Base-by-base conservation (phyloP, 2,113 vertebrate species). In the Sinocyclocheilus grahami region DNA sequence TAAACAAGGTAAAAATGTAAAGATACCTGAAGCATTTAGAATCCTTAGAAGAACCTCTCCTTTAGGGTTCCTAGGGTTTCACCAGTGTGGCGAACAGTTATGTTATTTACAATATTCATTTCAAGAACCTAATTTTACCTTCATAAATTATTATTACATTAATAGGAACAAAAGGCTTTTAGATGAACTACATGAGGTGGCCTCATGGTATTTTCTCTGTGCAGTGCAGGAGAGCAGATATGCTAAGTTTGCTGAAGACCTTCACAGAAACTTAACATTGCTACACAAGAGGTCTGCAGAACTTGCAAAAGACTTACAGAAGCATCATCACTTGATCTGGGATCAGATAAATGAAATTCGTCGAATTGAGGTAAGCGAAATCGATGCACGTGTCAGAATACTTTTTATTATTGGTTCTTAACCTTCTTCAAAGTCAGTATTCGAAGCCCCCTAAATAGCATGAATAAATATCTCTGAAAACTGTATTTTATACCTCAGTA, bases 361-460 rank as follows among this genome's bases (percentile, higher is more conserved):
- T n/a, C 88, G 82, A 39, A 78, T 87, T 0, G 95, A 96, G 95
- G 94, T 95, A 87, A 85, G 80, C 7, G 20, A 58, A 58, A 58
- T 58, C 18, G 2, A 2, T 20, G 48, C 48, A 13, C 3, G 48
- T 51, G 12, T 5, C 8, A 39, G 22, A 80, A 8, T 14, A 4
- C 51, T 83, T 72, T n/a, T 39, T 46, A 22, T 74, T 24, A 46
- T 1, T 22, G 12, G 2, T 75, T 75, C 12, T 48, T n/a, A 76
- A 27, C 72, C 72, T 46, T 75, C n/a, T n/a, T 75, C 22, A 75
- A 48, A 48, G 42, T 76, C 42, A 16, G 30, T 16, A 14, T n/a
- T 48, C 27, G 2, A 13, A 74, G 51, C 51, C 51, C 4, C 13
- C 51, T 37, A 20, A 33, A 71, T 69, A 69, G 6, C 18, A 20